Base-by-base conservation (phyloP, 2,888 invertebrate genomes). In the Pyrocoelia pectoralis region DNA sequence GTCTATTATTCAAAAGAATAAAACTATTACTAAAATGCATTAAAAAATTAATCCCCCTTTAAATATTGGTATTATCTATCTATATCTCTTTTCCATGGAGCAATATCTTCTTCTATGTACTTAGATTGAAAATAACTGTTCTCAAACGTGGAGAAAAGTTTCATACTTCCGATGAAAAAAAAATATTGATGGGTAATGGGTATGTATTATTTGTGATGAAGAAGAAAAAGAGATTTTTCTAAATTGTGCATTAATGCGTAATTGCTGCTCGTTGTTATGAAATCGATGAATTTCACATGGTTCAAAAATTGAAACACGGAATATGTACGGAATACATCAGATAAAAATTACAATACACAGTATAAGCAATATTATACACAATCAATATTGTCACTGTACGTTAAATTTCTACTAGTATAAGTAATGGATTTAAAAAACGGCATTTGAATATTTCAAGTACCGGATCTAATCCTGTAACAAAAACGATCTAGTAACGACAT, bases 321-420 rank as follows among this genome's bases (percentile, higher is more conserved):
- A 53, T 40, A 17, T 49, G 53, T 57, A 56, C 46, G 48, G 53
- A 18, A 56, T 62, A 62, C 56, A 57, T 18, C 18, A 57, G 54
- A 53, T 54, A 62, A 62, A 52, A 62, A 57, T 53, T 53, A 53
- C 14, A 46, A 61, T 61, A 58, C 43, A 52, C 51, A 48, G 12
- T 60, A 24, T 24, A 24, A 60, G 43, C 8, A 24, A 41, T 64
- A 59, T 41, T 63, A 57, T 64, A 59, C 60, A 59, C 56, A 64
- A 64, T 56, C 46, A 64, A 64, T 64, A 64, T 64, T 64, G 64
- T 64, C 64, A 64, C 59, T 59, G 59, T 64, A 64, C 64, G 33
- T 59, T 64, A 64, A 59, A 63, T 18, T 48, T 60, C 54, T 60
- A 60, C 63, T 56, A 56, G 54, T 19, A 24, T 24, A 24, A 6